Percentiles rank a stretch among this genome's conserved stretches.
These are phyloP conservation scores for Cromileptes altivelis DNA, from an alignment of 2,113 vertebrate species.

Conservation along the genomic window DNA sequence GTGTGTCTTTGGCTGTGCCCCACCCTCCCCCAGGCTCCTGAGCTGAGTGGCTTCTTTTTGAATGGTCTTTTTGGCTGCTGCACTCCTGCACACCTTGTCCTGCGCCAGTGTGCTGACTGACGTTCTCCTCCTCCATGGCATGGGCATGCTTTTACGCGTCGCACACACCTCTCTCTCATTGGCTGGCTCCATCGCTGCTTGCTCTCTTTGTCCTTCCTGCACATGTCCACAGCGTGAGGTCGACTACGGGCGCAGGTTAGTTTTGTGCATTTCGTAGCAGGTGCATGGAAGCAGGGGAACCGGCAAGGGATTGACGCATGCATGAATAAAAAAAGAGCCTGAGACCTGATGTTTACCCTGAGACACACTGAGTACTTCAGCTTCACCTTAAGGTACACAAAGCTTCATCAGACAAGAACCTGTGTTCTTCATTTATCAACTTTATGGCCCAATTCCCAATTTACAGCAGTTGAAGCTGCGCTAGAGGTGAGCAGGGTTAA, in stretches of 20 bases:
- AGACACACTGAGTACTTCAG: background rate
- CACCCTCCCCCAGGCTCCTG: constrained; percentile 32
- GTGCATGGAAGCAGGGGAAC: constrained; percentile 28
- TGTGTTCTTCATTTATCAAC: constrained; percentile 51
- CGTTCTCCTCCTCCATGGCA: constrained; percentile 62
- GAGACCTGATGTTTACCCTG: constrained; percentile 29
- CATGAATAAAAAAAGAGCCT: constrained; percentile 33
- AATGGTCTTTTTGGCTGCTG: constrained; percentile 58
- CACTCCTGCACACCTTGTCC: constrained; percentile 57
- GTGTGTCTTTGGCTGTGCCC: constrained; percentile 35
- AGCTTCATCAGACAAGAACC: background rate
- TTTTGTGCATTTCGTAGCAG: constrained; percentile 3
- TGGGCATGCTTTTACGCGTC: constrained; percentile 68
- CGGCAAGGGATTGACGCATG: background rate
- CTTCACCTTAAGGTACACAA: constrained; percentile 25
- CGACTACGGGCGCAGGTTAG: constrained; percentile 3
- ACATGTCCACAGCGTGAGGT: constrained; percentile 43
- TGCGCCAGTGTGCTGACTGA: constrained; percentile 62
- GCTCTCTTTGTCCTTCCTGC: constrained; percentile 58
- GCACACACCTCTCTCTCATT: constrained; percentile 68
- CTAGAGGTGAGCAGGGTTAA: constrained; percentile 61
- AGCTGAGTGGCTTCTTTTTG: constrained; percentile 51
- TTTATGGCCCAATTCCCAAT: constrained; percentile 65
- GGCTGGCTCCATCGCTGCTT: constrained; percentile 78
- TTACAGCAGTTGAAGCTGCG: constrained; percentile 43